A percentile compares a stretch with the other conserved stretches of the same genome.
phyloP scores from a whole-genome alignment of 2,113 vertebrate species.

The Hemichromis elongatus region DNA sequence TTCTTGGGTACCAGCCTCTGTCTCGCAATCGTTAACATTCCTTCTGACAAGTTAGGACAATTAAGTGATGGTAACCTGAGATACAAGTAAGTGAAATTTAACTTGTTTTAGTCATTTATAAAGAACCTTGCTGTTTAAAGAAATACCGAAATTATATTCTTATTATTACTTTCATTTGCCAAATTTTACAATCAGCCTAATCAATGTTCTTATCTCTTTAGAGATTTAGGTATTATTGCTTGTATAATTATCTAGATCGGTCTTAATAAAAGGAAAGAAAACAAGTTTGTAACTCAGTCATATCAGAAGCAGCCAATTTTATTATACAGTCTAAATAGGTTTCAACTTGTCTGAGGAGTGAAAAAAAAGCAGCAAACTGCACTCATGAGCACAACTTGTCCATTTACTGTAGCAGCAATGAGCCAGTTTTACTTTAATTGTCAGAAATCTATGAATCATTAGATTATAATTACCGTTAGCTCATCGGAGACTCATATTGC shows the following conservation, averaged over 20 bases:
- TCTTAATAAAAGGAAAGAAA: neutral
- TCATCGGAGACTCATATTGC: neutral
- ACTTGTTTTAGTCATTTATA: neutral
- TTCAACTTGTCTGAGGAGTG: neutral
- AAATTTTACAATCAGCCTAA: neutral
- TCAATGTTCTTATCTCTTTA: neutral
- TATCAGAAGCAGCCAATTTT: neutral
- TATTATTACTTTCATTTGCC: neutral
- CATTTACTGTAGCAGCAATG: neutral
- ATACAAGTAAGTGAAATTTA: neutral
- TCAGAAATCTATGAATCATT: neutral
- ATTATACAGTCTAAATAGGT: neutral
- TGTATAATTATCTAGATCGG: neutral
- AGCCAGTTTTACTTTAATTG: neutral
- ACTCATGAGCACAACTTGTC: neutral
- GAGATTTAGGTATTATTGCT: neutral
- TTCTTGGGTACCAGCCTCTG: neutral
- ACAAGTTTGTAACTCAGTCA: neutral
- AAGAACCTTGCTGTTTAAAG: neutral
- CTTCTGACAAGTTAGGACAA: neutral
- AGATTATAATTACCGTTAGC: neutral
- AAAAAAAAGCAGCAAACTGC: neutral
- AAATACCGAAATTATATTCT: neutral
- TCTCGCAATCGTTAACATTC: neutral
- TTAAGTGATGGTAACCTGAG: neutral